Percentiles rank a stretch among this genome's conserved stretches.
These are phyloP conservation scores for Calycopis cecrops DNA, from an alignment of 1,140 invertebrate genomes.

Conservation along the genomic window DNA sequence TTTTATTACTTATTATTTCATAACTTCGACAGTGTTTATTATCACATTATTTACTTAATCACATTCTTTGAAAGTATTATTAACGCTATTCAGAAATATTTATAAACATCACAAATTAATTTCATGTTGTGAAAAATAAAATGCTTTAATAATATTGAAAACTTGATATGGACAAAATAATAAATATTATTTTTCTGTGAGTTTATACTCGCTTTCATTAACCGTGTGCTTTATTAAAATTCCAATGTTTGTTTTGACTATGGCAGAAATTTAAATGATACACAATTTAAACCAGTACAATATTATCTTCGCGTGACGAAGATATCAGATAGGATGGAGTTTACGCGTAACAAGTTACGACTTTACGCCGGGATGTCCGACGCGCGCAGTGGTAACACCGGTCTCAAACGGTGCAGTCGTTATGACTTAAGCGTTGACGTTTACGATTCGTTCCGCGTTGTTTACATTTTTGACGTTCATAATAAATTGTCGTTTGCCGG, in stretches of 20 bases:
- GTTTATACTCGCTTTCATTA: background rate
- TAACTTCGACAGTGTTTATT: too few relatives aligned
- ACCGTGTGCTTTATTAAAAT: background rate
- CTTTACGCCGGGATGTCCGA: constrained; percentile 29
- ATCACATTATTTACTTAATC: too few relatives aligned
- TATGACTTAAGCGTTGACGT: constrained; percentile 26
- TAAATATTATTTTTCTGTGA: too few relatives aligned
- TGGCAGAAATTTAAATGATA: constrained; percentile 42
- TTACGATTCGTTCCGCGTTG: constrained; percentile 48
- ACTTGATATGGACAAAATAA: too few relatives aligned
- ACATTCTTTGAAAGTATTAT: too few relatives aligned
- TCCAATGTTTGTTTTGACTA: constrained; percentile 17
- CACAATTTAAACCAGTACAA: constrained; percentile 19
- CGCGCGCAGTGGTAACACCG: constrained; percentile 66
- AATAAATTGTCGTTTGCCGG: constrained; percentile 26
- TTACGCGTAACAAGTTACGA: background rate
- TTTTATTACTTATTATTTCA: too few relatives aligned
- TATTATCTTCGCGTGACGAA: constrained; percentile 39
- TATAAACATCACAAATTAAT: too few relatives aligned
- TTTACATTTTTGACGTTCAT: constrained; percentile 67
- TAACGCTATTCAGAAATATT: too few relatives aligned
- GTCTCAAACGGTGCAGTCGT: constrained; percentile 49
- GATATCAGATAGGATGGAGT: constrained; percentile 33
- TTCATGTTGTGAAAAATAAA: too few relatives aligned
- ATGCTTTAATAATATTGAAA: too few relatives aligned